Evolutionary conservation across 2,113 vertebrate genomes (phyloP).

Genomic region (Fulica atra): DNA sequence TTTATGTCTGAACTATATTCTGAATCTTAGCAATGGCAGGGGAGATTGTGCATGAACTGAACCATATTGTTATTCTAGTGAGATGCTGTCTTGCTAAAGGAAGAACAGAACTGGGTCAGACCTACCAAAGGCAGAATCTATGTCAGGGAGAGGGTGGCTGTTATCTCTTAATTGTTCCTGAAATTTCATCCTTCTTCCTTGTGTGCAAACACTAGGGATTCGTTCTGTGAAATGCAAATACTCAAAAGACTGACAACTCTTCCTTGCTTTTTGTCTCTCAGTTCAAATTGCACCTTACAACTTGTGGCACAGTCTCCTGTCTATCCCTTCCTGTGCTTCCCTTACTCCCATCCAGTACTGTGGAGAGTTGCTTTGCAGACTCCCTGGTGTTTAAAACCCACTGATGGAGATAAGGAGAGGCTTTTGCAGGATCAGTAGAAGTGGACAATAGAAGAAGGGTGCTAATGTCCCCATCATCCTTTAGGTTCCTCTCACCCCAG

Average conservation of each 20-base stretch:
- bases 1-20: conserved; percentile 12
- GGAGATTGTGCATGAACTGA: background rate
- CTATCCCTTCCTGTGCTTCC: background rate
- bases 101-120: conserved; percentile 21
- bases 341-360: background rate
- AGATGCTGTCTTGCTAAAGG: background rate
- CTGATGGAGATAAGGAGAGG: background rate
- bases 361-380: background rate
- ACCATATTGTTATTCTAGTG: background rate
- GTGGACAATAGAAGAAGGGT: background rate
- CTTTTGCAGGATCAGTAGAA: background rate
- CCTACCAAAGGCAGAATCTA: background rate
- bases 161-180: background rate
- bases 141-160: background rate
- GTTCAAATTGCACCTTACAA: background rate
- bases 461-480: background rate
- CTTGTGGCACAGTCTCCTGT: accelerated
- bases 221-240: background rate
- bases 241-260: accelerated
- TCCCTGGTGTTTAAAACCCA: background rate
- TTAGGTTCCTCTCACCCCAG: background rate
- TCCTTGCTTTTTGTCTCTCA: background rate
- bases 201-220: background rate
- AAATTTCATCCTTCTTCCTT: background rate
- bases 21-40: background rate